Evolutionary conservation across 2,113 vertebrate species (phyloP), one percentile per base, ranked within the genome.

Genomic region (Rafetus swinhoei): DNA sequence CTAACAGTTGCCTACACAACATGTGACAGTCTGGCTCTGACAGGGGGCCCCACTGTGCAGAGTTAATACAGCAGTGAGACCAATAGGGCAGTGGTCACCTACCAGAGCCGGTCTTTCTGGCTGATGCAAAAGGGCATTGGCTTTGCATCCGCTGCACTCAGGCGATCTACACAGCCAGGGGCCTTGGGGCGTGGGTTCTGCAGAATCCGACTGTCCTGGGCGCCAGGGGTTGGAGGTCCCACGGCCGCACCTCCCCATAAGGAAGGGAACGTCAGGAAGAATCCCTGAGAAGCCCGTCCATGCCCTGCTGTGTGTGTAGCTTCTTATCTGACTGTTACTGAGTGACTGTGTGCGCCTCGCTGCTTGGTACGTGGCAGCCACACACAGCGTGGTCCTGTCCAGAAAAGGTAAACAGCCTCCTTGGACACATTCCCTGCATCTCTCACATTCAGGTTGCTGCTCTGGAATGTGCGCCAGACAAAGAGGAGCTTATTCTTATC

Each of bases 401-500:
- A 77, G 57, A 87, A 69, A 81, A 81, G 62, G 81, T 83, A 91
- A 91, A 87, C 81, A 83, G 85, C 72, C 57, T 79, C 80, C 82
- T 60, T 91, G 72, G 57, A 72, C 82, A 83, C 85, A 87, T 91
- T 87, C 81, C 85, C 29, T 56, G 52, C 81, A 87, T 87, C 85
- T 79, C 35, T 87, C 50, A 83, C 85, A 83, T 91, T 91, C 90
- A 91, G 90, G 85, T 82, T 87, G 65, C 85, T 83, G 79, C 54
- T 91, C 84, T 50, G 90, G 81, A 91, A 91, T 91, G 85, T 83
- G 65, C 65, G 39, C 18, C 21, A 83, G 80, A 87, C 90, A 91
- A 91, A 91, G 90, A 53, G 62, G 82, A 83, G 52, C 72, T 91
- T 91, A 91, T 91, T 86, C 90, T 87, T 87, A 79, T 76, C 80